Evolutionary conservation across 2,113 vertebrate genomes (phyloP).

Genomic region (Onychostruthus taczanowskii): DNA sequence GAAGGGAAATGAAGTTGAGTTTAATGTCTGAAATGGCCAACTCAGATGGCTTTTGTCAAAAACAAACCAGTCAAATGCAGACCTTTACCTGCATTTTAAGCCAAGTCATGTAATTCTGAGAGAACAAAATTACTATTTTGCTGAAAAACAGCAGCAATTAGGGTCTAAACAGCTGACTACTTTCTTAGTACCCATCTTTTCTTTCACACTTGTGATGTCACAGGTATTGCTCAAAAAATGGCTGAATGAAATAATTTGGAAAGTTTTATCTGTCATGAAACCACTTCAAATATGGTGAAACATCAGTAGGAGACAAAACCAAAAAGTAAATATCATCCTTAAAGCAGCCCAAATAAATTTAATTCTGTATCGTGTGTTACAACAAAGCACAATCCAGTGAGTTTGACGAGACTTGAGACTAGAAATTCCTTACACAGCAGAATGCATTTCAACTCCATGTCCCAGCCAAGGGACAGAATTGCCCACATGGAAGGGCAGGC

Average conservation of each 20-base stretch:
- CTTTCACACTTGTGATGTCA: not conserved
- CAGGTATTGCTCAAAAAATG: not conserved
- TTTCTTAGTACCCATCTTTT: not conserved
- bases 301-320: not conserved
- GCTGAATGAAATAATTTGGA: not conserved
- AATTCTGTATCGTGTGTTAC: not conserved
- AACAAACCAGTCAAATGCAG: not conserved
- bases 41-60: not conserved
- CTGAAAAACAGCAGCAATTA: not conserved
- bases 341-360: not conserved
- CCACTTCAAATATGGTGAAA: not conserved
- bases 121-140: not conserved
- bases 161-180: not conserved
- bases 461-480: not conserved
- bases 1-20: constrained; percentile 16
- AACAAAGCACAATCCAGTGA: not conserved
- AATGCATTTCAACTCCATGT: not conserved
- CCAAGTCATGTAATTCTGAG: not conserved
- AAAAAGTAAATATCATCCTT: not conserved
- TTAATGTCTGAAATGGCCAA: not conserved
- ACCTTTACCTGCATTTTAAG: not conserved
- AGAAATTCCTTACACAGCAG: not conserved
- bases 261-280: not conserved
- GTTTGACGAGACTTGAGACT: not conserved
- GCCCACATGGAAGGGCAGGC: not conserved